A percentile compares a stretch with the other conserved stretches of the same genome.
Conservation (phyloP, 2,113 vertebrate species). For the Malurus elegans region DNA sequence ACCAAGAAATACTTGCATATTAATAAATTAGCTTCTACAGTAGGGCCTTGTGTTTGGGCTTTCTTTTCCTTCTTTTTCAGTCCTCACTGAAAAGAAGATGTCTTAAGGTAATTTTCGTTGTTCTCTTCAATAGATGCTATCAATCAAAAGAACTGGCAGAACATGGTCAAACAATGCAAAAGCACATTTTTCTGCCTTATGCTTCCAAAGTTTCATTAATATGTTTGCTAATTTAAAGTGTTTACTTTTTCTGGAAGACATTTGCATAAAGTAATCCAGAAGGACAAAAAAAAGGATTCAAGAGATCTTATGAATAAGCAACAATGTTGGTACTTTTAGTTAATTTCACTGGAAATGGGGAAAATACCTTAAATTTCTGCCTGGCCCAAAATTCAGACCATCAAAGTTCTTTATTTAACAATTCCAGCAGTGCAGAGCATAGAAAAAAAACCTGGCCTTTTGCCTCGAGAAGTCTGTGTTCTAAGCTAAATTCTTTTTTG, state of each 20-base stretch:
- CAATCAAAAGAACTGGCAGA: background rate
- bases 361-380: background rate
- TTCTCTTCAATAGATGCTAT: background rate
- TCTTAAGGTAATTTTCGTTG: background rate
- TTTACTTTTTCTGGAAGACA: background rate
- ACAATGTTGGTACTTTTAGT: background rate
- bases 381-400: background rate
- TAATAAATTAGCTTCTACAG: background rate
- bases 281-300: background rate
- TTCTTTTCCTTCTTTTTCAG: background rate
- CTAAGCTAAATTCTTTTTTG: background rate
- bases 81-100: background rate
- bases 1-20: background rate
- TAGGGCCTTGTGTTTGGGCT: accelerated
- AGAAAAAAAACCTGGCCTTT: background rate
- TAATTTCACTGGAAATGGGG: background rate
- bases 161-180: background rate
- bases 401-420: background rate
- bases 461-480: background rate
- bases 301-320: background rate
- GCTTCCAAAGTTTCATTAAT: background rate
- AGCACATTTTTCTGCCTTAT: background rate
- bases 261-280: background rate
- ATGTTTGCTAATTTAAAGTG: background rate
- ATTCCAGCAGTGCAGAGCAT: background rate